phyloP scores from a whole-genome alignment of 37 sponge, comb jelly and placozoan genomes.

The Amphimedon queenslandica region DNA sequence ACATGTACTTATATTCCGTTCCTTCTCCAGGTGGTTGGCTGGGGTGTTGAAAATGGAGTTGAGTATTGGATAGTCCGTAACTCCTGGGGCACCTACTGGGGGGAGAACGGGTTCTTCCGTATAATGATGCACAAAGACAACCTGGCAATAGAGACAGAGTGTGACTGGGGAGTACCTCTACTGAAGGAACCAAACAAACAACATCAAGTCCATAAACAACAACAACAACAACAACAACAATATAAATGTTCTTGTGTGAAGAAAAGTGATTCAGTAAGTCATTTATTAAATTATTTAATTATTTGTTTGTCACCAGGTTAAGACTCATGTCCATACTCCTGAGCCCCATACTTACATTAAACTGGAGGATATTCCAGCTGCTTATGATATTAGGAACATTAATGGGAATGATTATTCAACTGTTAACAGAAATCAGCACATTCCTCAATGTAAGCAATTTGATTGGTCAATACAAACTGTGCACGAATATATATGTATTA shows the following conservation, averaged over 20 bases:
- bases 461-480: not conserved
- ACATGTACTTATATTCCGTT: too few species aligned
- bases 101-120: conserved; percentile 71
- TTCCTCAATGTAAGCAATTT: conserved; percentile 67
- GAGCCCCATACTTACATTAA: conserved; percentile 54
- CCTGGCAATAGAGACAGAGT: conserved; percentile 71
- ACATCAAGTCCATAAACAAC: too few species aligned
- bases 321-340: conserved; percentile 33
- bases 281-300: not conserved
- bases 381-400: conserved; percentile 73
- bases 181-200: conserved; percentile 11
- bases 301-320: not conserved
- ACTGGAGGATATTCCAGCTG: conserved; percentile 48
- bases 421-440: conserved; percentile 86
- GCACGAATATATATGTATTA: too few species aligned
- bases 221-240: too few species aligned
- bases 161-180: conserved; percentile 79
- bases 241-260: conserved; percentile 38
- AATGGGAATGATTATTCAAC: conserved; percentile 70
- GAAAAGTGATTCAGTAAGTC: conserved; percentile 16
- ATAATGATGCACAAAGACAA: conserved; percentile 91
- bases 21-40: conserved; percentile 62
- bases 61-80: conserved; percentile 85
- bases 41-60: conserved; percentile 89
- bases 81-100: conserved; percentile 91